These are phyloP conservation scores for Penaeus indicus DNA, from an alignment of 1,140 invertebrate genomes.

Conservation along the genomic window DNA sequence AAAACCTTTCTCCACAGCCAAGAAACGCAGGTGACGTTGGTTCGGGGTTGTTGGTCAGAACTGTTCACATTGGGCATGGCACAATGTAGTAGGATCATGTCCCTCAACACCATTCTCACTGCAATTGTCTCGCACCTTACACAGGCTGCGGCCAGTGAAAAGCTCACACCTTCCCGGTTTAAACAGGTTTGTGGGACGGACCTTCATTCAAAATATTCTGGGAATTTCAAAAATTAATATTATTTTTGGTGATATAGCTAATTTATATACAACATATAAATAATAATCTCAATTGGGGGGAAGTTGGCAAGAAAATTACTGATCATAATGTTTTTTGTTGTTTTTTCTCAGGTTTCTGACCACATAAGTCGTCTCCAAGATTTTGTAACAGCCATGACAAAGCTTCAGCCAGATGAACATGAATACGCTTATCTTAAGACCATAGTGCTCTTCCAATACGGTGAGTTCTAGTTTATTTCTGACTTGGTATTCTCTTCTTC, in stretches of 20 bases:
- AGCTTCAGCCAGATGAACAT: slow-evolving; percentile 82
- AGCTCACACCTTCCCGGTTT: slow-evolving; percentile 80
- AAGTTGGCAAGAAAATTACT: too few species aligned
- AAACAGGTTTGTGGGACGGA: slow-evolving; percentile 78
- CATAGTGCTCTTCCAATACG: slow-evolving; percentile 84
- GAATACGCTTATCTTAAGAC: slow-evolving; percentile 94
- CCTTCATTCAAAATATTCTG: too few species aligned
- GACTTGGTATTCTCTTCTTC: neutral
- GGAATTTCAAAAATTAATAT: too few species aligned
- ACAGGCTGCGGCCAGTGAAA: slow-evolving; percentile 79
- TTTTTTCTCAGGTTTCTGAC: slow-evolving; percentile 60
- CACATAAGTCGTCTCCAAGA: slow-evolving; percentile 84
- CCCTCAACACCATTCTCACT: slow-evolving; percentile 84
- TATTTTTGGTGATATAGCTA: too few species aligned
- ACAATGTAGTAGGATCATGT: slow-evolving; percentile 86
- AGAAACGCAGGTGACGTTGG: slow-evolving; percentile 85
- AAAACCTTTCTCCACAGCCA: slow-evolving; percentile 75
- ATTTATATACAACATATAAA: too few species aligned
- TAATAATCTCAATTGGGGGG: too few species aligned
- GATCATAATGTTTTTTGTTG: too few species aligned
- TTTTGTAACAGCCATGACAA: slow-evolving; percentile 82
- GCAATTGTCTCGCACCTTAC: slow-evolving; percentile 79
- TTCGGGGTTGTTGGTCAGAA: slow-evolving; percentile 92
- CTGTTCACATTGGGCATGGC: slow-evolving; percentile 92
- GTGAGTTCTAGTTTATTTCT: slow-evolving; percentile 68